These are phyloP conservation scores for Crax fasciolata DNA, from an alignment of 2,797 vertebrate genomes.

Conservation along the genomic window DNA sequence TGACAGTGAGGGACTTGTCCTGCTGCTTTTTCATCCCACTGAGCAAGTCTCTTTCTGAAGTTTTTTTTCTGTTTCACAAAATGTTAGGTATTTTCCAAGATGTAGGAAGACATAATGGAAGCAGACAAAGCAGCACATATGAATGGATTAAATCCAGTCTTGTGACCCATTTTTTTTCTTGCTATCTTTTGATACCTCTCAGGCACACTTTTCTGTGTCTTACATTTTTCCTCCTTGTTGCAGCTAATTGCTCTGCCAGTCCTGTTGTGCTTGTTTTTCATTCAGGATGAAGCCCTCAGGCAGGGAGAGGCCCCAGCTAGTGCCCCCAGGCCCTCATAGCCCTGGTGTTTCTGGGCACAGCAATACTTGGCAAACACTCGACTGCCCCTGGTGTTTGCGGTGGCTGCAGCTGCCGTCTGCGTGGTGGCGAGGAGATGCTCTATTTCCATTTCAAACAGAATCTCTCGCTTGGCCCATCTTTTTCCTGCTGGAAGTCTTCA, in stretches of 20 bases:
- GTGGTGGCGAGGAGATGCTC: background rate
- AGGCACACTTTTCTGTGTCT: background rate
- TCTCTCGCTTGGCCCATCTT: background rate
- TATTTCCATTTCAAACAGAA: background rate
- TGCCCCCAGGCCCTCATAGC: background rate
- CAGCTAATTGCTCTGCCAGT: background rate
- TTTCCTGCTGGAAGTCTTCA: background rate
- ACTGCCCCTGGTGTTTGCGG: background rate
- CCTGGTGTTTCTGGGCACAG: background rate
- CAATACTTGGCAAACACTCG: background rate
- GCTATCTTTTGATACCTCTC: background rate
- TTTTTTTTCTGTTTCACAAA: background rate
- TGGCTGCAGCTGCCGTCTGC: background rate
- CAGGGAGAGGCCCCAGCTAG: background rate
- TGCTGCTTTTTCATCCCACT: background rate
- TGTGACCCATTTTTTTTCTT: background rate
- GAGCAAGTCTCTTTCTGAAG: background rate
- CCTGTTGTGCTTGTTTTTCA: background rate
- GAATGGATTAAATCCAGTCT: background rate
- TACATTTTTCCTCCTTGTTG: background rate
- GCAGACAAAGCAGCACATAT: background rate
- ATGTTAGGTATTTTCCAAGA: background rate
- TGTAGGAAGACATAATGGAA: accelerated
- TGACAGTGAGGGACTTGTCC: background rate
- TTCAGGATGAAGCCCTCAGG: background rate